A percentile compares a stretch with the other conserved stretches of the same genome.
phyloP scores from a whole-genome alignment of 2,113 vertebrate genomes.

The Phasianus colchicus region DNA sequence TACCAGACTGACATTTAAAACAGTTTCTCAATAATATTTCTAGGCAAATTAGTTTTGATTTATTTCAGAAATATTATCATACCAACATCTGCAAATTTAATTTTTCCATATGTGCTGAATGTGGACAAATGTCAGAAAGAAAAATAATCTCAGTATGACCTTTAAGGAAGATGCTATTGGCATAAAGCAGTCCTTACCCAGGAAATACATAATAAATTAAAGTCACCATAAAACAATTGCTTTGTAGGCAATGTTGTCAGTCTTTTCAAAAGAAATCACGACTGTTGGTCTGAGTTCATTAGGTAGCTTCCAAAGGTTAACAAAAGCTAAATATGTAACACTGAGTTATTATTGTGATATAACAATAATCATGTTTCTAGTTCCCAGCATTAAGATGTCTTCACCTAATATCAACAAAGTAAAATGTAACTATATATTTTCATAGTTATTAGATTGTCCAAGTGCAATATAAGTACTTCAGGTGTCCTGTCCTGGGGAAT shows the following conservation, averaged over 20 bases:
- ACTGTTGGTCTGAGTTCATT: neutral
- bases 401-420: neutral
- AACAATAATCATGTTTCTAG: neutral
- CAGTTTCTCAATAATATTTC: neutral
- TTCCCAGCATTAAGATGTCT: neutral
- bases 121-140: conserved; percentile 48
- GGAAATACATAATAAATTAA: conserved; percentile 27
- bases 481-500: neutral
- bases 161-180: conserved; percentile 39
- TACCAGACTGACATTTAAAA: conserved; percentile 47
- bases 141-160: conserved; percentile 14
- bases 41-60: conserved; percentile 14
- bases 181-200: conserved; percentile 10
- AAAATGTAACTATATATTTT: neutral
- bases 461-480: neutral
- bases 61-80: conserved; percentile 9
- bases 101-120: neutral
- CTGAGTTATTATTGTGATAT: neutral
- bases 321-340: neutral
- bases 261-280: neutral
- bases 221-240: neutral
- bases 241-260: neutral
- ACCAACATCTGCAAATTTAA: conserved; percentile 13
- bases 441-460: neutral
- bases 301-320: neutral